A percentile compares a stretch with the other conserved stretches of the same genome.
These are phyloP conservation scores for Felis chaus DNA, from an alignment of 2,113 vertebrate genomes.

Conservation along the genomic window DNA sequence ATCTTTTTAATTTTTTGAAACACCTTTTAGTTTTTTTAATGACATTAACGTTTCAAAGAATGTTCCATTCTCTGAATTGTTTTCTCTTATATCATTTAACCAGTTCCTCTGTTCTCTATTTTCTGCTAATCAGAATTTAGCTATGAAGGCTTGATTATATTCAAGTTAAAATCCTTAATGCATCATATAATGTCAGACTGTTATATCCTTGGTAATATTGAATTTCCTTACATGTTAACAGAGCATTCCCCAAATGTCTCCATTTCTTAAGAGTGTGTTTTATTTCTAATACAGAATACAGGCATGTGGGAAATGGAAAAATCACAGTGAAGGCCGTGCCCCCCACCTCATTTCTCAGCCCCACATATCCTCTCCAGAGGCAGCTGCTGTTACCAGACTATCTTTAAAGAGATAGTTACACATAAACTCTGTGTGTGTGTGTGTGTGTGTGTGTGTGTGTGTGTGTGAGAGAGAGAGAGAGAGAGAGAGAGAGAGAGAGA, in stretches of 20 bases:
- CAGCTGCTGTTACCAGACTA: not conserved
- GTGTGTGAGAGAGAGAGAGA: no score
- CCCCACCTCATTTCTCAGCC: not conserved
- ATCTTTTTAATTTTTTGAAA: slow-evolving; percentile 22
- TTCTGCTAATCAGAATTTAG: not conserved
- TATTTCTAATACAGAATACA: not conserved
- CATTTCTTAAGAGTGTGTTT: not conserved
- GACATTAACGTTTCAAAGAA: not conserved
- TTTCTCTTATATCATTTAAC: not conserved
- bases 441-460: not conserved
- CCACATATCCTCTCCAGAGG: not conserved
- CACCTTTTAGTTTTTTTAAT: not conserved
- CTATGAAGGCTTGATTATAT: not conserved
- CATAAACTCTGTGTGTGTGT: not conserved
- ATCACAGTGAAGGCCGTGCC: not conserved
- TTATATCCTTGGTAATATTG: not conserved
- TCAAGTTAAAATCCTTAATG: not conserved
- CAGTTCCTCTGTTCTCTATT: not conserved
- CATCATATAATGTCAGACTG: not conserved
- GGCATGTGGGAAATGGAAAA: not conserved
- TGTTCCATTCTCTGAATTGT: not conserved
- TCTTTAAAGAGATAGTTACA: not conserved
- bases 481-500: no score
- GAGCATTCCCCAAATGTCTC: not conserved
- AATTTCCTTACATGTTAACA: not conserved